A percentile compares a stretch with the other conserved stretches of the same genome.
Evolutionary conservation across 2,888 invertebrate species (phyloP).

Genomic region (Therioaphis trifolii): DNA sequence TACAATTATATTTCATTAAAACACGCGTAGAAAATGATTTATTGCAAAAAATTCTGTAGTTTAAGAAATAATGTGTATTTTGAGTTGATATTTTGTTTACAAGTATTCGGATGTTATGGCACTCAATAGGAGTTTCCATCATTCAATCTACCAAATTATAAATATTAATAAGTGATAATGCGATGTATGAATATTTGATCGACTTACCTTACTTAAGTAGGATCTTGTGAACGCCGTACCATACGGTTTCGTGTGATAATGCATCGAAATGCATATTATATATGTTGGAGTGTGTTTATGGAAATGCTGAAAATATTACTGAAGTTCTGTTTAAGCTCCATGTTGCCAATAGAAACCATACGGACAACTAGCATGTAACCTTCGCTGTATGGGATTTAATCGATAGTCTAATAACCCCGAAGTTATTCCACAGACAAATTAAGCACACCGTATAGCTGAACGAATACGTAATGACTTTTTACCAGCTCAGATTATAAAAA

Average conservation of each 20-base stretch:
- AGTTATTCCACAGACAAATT: slow-evolving; percentile 11
- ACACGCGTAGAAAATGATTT: no score
- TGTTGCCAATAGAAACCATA: slow-evolving; percentile 59
- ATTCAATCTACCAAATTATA: background rate
- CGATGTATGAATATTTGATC: background rate
- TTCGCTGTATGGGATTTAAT: slow-evolving; percentile 35
- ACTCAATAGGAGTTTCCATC: no score
- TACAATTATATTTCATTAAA: no score
- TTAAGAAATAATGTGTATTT: no score
- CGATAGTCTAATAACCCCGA: slow-evolving; percentile 50
- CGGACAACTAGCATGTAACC: slow-evolving; percentile 26
- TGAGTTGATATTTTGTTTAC: no score
- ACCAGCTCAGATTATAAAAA: no score
- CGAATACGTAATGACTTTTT: background rate
- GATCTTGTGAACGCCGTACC: background rate
- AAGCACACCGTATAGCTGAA: background rate
- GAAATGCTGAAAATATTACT: slow-evolving; percentile 27
- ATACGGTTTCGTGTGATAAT: background rate
- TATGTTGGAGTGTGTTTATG: slow-evolving; percentile 7
- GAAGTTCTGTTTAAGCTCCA: slow-evolving; percentile 42
- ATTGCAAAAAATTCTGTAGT: no score
- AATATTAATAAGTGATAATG: background rate
- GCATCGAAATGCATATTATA: slow-evolving; percentile 24
- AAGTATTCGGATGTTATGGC: no score
- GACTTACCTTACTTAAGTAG: background rate